These are phyloP conservation scores for Pherbina coryleti DNA, from an alignment of 2,888 invertebrate species.

Conservation along the genomic window DNA sequence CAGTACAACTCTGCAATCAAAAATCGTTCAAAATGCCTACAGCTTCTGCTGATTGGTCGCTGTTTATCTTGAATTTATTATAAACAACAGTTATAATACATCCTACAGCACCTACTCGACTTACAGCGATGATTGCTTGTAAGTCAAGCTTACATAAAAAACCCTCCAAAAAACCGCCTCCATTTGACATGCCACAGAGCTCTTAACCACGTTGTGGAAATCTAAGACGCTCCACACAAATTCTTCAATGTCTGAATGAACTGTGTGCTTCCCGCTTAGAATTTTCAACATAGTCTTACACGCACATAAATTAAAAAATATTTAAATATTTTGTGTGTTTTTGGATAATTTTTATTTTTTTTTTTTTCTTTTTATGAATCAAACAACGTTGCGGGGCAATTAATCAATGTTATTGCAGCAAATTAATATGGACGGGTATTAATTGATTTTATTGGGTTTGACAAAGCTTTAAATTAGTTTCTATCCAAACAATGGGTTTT, in stretches of 20 bases:
- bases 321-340: background rate
- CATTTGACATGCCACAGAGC: too few species aligned
- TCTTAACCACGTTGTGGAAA: background rate
- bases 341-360: background rate
- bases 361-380: background rate
- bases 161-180: too few species aligned
- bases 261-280: background rate
- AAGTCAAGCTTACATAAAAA: background rate
- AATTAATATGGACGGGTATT: conserved; percentile 33
- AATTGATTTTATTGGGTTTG: conserved; percentile 31
- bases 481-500: too few species aligned
- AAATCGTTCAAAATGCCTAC: too few species aligned
- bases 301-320: background rate
- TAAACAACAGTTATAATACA: background rate
- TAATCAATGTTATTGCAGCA: conserved; percentile 25
- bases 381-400: conserved; percentile 9
- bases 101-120: background rate
- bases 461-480: background rate
- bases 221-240: background rate
- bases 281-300: background rate
- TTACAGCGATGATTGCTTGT: background rate
- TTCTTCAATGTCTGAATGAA: background rate
- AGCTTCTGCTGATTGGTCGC: background rate
- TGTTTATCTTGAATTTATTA: background rate
- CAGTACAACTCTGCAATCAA: too few species aligned